Conservation (phyloP, 2,888 invertebrate genomes). For the Neocrepidodera transversa region DNA sequence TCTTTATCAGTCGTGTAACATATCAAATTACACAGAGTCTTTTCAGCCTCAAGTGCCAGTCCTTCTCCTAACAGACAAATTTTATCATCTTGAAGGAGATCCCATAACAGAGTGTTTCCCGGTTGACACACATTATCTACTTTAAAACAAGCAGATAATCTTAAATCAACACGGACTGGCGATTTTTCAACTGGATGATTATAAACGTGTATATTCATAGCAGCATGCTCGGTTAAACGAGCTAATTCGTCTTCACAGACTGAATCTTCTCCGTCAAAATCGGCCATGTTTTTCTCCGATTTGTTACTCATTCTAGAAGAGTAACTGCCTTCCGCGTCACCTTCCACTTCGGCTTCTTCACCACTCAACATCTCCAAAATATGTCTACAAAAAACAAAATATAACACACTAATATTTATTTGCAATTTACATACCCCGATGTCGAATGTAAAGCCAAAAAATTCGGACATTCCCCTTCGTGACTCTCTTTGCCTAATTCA, state of each 20-base stretch:
- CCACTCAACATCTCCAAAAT: constrained; percentile 72
- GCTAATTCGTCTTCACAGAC: constrained; percentile 84
- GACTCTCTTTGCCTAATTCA: constrained; percentile 58
- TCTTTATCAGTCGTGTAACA: constrained; percentile 90
- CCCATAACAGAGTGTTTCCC: constrained; percentile 93
- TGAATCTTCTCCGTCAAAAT: constrained; percentile 91
- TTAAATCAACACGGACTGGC: constrained; percentile 57
- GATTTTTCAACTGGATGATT: constrained; percentile 48
- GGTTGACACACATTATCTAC: constrained; percentile 80
- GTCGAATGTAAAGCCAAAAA: constrained; percentile 56
- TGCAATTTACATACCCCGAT: constrained; percentile 50
- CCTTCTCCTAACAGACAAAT: constrained; percentile 89
- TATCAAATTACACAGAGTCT: constrained; percentile 85
- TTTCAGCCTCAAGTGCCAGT: constrained; percentile 91
- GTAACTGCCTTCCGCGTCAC: constrained; percentile 75
- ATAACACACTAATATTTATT: not conserved
- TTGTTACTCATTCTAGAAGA: constrained; percentile 93
- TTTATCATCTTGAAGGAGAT: constrained; percentile 89
- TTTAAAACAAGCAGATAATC: constrained; percentile 59
- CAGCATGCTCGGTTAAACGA: constrained; percentile 71
- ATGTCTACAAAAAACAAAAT: constrained; percentile 59
- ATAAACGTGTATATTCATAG: constrained; percentile 53
- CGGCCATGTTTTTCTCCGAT: constrained; percentile 93
- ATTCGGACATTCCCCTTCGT: constrained; percentile 52
- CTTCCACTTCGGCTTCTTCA: constrained; percentile 70